These are phyloP conservation scores for Leptinotarsa juncta DNA, from an alignment of 2,888 invertebrate species.

Conservation along the genomic window DNA sequence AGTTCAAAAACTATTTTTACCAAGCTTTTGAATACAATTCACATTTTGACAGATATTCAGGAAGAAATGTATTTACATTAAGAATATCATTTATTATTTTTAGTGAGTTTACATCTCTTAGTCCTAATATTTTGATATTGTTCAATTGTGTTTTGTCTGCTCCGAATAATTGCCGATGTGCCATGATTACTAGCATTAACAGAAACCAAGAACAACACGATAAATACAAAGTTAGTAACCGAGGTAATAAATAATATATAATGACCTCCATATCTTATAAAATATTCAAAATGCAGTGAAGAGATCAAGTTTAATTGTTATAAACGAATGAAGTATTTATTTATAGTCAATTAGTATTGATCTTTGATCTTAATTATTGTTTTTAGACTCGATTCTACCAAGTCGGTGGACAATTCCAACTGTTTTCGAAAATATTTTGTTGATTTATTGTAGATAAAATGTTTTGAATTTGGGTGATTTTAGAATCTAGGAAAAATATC, in stretches of 20 bases:
- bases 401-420: constrained; percentile 20
- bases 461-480: not conserved
- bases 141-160: constrained; percentile 1
- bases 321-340: constrained; percentile 37
- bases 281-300: constrained; percentile 39
- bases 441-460: not conserved
- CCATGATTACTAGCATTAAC: not conserved
- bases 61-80: no score
- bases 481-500: no score
- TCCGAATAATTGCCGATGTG: constrained; percentile 4
- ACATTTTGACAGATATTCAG: no score
- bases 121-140: not conserved
- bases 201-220: not conserved
- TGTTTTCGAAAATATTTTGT: constrained; percentile 8
- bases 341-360: constrained; percentile 37
- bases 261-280: constrained; percentile 45
- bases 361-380: constrained; percentile 34
- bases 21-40: no score
- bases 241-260: constrained; percentile 29
- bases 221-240: constrained; percentile 35
- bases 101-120: no score
- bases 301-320: constrained; percentile 39
- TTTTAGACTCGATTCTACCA: constrained; percentile 28
- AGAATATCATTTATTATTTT: no score
- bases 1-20: no score